These are phyloP conservation scores for Prionace glauca DNA, from an alignment of 2,797 vertebrate genomes.

Conservation along the genomic window DNA sequence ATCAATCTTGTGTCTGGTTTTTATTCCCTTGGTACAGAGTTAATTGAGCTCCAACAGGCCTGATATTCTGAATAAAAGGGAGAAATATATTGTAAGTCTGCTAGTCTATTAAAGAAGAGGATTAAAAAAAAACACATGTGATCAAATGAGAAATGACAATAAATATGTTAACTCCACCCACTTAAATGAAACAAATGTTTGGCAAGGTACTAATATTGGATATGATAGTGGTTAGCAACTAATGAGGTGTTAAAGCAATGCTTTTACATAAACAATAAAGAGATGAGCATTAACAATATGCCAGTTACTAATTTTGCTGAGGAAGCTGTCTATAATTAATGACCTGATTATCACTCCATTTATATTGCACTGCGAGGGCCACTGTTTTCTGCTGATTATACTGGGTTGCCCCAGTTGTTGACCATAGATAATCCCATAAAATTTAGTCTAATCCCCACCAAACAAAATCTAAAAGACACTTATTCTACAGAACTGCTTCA, in stretches of 20 bases:
- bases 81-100: neutral
- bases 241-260: neutral
- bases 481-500: neutral
- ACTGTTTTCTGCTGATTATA: neutral
- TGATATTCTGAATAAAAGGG: neutral
- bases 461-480: neutral
- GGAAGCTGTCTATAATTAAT: constrained; percentile 25
- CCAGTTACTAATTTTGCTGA: constrained; percentile 9
- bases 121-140: neutral
- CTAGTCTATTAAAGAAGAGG: too few species aligned
- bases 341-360: neutral
- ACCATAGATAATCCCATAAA: neutral
- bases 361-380: constrained; percentile 5
- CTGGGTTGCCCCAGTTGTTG: neutral
- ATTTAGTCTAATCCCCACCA: neutral
- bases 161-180: constrained; percentile 15
- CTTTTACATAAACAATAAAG: constrained; percentile 22
- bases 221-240: neutral
- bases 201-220: neutral
- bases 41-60: neutral
- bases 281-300: constrained; percentile 18
- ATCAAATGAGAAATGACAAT: neutral
- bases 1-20: constrained; percentile 24
- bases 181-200: neutral
- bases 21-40: neutral